Conservation (phyloP, 2,888 invertebrate species). For the Acleris laterana region DNA sequence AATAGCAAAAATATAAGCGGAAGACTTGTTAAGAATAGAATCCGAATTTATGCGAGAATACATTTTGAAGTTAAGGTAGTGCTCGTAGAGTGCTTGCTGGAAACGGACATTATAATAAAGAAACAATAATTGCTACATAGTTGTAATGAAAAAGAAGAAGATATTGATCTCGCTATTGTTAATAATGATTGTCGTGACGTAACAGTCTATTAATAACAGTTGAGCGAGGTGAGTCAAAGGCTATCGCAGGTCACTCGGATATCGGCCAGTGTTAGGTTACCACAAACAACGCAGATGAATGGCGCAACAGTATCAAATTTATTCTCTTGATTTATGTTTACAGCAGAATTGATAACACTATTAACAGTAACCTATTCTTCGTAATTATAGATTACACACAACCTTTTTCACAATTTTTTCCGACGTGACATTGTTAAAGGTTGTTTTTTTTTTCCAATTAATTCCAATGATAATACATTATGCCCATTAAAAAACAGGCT, state of each 20-base stretch:
- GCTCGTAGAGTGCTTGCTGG: too few species aligned
- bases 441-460: background rate
- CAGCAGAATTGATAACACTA: conserved; percentile 25
- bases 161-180: too few species aligned
- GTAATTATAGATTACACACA: background rate
- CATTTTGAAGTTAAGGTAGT: too few species aligned
- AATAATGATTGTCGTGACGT: background rate
- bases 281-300: conserved; percentile 32
- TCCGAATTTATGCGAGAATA: background rate
- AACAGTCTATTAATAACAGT: conserved; percentile 30
- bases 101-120: too few species aligned
- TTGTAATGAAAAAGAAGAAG: too few species aligned
- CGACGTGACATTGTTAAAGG: background rate
- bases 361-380: too few species aligned
- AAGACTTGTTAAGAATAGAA: background rate
- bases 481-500: too few species aligned
- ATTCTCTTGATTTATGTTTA: conserved; percentile 33
- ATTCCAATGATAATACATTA: background rate
- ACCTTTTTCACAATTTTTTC: background rate
- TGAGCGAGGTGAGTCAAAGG: conserved; percentile 26
- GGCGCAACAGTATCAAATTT: conserved; percentile 34
- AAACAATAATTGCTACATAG: too few species aligned
- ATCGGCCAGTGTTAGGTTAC: conserved; percentile 31
- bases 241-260: conserved; percentile 27
- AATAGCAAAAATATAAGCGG: conserved; percentile 7